Evolutionary conservation across 2,113 vertebrate species (phyloP).

Genomic region (Sebastes fasciatus): DNA sequence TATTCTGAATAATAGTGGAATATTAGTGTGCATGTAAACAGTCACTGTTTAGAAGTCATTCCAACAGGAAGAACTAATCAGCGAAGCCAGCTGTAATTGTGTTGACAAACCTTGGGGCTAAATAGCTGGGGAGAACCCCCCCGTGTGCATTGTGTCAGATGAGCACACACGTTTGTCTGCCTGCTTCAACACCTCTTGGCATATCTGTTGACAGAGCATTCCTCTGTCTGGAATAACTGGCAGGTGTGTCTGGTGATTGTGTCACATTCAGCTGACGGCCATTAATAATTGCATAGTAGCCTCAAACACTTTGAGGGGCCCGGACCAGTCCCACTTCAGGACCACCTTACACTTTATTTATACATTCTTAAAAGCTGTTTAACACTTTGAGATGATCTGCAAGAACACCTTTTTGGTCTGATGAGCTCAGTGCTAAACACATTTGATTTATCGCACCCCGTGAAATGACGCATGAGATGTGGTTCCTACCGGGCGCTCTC

Average conservation of each 20-base stretch:
- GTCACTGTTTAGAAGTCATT: constrained; percentile 18
- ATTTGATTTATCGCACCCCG: constrained; percentile 24
- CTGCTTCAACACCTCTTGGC: constrained; percentile 23
- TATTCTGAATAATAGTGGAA: no score
- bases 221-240: constrained; percentile 42
- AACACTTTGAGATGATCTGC: constrained; percentile 44
- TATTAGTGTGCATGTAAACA: no score
- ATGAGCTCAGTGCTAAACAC: constrained; percentile 30
- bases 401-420: constrained; percentile 14
- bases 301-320: constrained; percentile 41
- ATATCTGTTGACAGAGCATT: constrained; percentile 49
- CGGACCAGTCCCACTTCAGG: constrained; percentile 31
- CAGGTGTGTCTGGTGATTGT: constrained; percentile 24
- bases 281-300: constrained; percentile 51
- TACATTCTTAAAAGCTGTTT: constrained; percentile 55
- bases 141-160: constrained; percentile 16
- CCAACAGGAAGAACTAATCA: constrained; percentile 42
- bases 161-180: constrained; percentile 3
- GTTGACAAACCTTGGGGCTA: constrained; percentile 26
- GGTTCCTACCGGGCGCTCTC: neutral
- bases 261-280: constrained; percentile 52
- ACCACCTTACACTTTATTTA: constrained; percentile 27
- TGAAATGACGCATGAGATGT: neutral
- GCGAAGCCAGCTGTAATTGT: constrained; percentile 43
- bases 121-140: constrained; percentile 25